Percentiles rank a stretch among this genome's conserved stretches.
Evolutionary conservation across 2,797 vertebrate species (phyloP).

Genomic region (Euphonia xanthogaster): DNA sequence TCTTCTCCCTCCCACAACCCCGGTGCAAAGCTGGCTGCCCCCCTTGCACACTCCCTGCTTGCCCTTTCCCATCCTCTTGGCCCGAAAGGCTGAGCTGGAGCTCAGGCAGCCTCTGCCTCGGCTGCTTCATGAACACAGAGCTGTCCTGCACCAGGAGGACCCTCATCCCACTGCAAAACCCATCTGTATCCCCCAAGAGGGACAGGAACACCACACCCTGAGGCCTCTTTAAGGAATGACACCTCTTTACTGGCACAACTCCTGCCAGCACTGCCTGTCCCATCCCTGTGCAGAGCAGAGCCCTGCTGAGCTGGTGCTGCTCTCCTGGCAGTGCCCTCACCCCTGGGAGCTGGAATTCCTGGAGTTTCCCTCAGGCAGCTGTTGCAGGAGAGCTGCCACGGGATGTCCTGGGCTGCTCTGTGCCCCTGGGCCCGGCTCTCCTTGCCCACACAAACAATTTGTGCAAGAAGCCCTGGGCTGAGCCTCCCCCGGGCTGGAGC

Average conservation of each 20-base stretch:
- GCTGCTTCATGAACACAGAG: rapidly evolving
- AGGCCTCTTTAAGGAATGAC: background rate
- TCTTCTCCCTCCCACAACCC: background rate
- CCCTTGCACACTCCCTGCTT: background rate
- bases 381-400: background rate
- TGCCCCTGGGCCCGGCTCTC: background rate
- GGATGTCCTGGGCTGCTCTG: background rate
- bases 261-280: rapidly evolving
- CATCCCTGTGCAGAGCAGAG: background rate
- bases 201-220: background rate
- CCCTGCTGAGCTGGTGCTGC: rapidly evolving
- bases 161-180: background rate
- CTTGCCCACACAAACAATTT: background rate
- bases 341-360: background rate
- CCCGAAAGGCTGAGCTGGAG: background rate
- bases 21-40: background rate
- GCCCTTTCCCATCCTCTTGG: background rate
- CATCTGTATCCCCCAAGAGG: rapidly evolving
- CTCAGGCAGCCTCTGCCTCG: background rate
- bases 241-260: background rate
- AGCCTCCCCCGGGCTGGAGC: background rate
- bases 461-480: background rate
- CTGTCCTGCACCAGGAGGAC: background rate
- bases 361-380: background rate
- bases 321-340: background rate